Evolutionary conservation across 2,797 vertebrate genomes (phyloP).

Genomic region (Gallinago stenura): DNA sequence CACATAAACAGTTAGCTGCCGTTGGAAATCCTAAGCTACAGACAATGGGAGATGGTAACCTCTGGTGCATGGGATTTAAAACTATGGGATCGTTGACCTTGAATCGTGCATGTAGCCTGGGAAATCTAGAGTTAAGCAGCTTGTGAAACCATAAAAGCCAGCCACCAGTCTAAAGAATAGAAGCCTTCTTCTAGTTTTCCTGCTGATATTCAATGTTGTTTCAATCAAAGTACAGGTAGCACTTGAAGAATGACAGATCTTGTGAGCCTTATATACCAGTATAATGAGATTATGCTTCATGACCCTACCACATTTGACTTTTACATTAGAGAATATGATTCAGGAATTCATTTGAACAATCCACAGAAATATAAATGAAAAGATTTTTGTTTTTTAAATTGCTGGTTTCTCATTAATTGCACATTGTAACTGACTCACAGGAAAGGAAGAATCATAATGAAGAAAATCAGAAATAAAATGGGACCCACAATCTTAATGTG

Average conservation of each 20-base stretch:
- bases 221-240: constrained; percentile 67
- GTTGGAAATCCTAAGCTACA: constrained; percentile 7
- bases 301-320: constrained; percentile 69
- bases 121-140: constrained; percentile 64
- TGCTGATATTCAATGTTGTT: constrained; percentile 63
- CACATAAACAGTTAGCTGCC: not conserved
- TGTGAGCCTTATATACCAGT: constrained; percentile 42
- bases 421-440: constrained; percentile 27
- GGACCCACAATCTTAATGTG: not conserved
- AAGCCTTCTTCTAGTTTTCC: constrained; percentile 1
- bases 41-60: constrained; percentile 58
- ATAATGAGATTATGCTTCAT: constrained; percentile 66
- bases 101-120: constrained; percentile 30
- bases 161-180: constrained; percentile 9
- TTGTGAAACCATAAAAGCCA: constrained; percentile 38
- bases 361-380: constrained; percentile 29
- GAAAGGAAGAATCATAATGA: constrained; percentile 57
- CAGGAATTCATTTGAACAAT: constrained; percentile 49
- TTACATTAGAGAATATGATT: constrained; percentile 65
- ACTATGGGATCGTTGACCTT: constrained; percentile 51
- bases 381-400: not conserved
- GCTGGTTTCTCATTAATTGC: constrained; percentile 70
- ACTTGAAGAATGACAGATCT: constrained; percentile 53
- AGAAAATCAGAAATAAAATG: constrained; percentile 55
- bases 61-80: constrained; percentile 44